Conservation (phyloP, 2,797 vertebrate genomes). For the Varecia variegata region DNA sequence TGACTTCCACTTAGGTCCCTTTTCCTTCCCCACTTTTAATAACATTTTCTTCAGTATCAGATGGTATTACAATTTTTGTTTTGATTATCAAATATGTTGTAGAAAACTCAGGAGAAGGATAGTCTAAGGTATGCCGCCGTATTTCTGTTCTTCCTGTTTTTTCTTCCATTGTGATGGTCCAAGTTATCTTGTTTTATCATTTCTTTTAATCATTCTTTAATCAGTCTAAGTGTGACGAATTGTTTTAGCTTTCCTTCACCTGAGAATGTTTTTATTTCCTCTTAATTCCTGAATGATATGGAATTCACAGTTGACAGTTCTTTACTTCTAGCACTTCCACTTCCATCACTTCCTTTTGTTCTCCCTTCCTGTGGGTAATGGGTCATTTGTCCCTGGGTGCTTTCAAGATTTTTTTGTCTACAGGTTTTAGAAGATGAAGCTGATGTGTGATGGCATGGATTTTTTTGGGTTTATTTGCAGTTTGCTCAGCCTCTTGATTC, state of each 20-base stretch:
- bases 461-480: not conserved
- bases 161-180: not conserved
- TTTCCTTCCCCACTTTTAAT: not conserved
- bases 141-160: not conserved
- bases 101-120: not conserved
- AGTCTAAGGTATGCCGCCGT: not conserved
- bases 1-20: not conserved
- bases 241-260: not conserved
- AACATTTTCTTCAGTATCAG: not conserved
- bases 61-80: not conserved
- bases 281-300: not conserved
- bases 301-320: not conserved
- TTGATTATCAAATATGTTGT: not conserved
- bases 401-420: not conserved
- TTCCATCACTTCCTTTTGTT: no score
- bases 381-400: not conserved
- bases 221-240: not conserved
- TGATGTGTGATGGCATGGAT: not conserved
- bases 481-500: not conserved
- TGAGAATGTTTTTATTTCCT: not conserved
- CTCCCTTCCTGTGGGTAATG: no score
- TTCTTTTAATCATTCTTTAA: not conserved
- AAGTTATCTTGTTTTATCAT: not conserved
- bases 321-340: not conserved
- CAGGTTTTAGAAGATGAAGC: not conserved